Evolutionary conservation across 2,113 vertebrate genomes (phyloP), one percentile per base, ranked within the genome.

Genomic region (Lagenorhynchus albirostris): DNA sequence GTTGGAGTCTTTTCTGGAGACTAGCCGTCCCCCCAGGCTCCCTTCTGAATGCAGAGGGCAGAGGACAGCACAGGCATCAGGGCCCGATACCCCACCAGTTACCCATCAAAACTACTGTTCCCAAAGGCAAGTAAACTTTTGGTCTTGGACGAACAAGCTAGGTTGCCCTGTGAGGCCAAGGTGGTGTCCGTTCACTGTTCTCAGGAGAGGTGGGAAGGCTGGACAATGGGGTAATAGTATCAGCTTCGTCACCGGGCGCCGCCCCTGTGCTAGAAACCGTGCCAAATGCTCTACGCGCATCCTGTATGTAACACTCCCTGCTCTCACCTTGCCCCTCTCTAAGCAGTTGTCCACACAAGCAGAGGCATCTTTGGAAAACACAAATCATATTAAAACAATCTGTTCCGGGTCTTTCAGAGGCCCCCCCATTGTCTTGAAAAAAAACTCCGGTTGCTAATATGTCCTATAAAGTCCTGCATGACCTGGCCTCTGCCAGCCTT

Each of bases 261-360:
- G 25, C 23, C 36, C 55, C 62, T 70, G 62, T 38, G 33, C 25
- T 74, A 58, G 77, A 53, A 26, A 15, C 14, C 6, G 50, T 29
- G 53, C 18, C 82, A 44, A 25, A 53, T 4, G 25, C 7, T 50
- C 5, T 13, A 29, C 0, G 0, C 8, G 31, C 29, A 25, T 18
- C 8, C 1, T 23, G 8, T 6, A 4, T 12, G 17, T 67, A n/a
- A 29, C 14, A 8, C 9, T 23, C 11, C 63, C 36, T 21, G 1
- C 18, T 62, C 23, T 53, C 1, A 29, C n/a, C 23, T 8, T 60
- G 23, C 3, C 5, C 13, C 18, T 68, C 58, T 31, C 36, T 58
- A 36, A 4, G 77, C 55, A 14, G 71, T 9, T 63, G 29, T 76
- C 23, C 25, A 44, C 71, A 80, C 14, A 55, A 21, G 63, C 50